Evolutionary conservation across 2,797 vertebrate species (phyloP).

Genomic region (Trematomus bernacchii): DNA sequence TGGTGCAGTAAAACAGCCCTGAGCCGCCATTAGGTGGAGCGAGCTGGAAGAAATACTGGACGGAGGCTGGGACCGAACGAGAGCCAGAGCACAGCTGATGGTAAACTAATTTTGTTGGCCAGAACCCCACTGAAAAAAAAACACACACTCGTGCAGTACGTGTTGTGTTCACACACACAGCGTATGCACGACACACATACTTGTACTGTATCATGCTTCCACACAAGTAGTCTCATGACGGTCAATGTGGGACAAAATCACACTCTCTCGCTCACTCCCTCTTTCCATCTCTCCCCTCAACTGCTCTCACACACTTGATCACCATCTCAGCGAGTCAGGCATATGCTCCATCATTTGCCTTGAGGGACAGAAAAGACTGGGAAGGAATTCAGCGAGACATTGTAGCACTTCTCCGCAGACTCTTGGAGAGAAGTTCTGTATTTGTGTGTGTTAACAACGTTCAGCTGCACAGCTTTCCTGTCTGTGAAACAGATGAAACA

Average conservation of each 20-base stretch:
- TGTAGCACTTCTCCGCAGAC: slow-evolving; percentile 42
- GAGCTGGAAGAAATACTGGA: slow-evolving; percentile 71
- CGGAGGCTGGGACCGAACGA: slow-evolving; percentile 46
- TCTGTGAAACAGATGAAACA: slow-evolving; percentile 30
- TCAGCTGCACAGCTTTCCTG: slow-evolving; percentile 32
- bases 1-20: slow-evolving; percentile 72
- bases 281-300: slow-evolving; percentile 48
- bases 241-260: slow-evolving; percentile 43
- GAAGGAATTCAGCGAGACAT: slow-evolving; percentile 64
- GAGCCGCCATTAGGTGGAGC: slow-evolving; percentile 70
- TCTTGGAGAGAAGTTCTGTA: slow-evolving; percentile 21
- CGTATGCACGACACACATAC: slow-evolving; percentile 4
- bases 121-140: background rate
- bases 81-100: slow-evolving; percentile 74
- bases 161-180: slow-evolving; percentile 40
- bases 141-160: slow-evolving; percentile 15
- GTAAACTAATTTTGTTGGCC: slow-evolving; percentile 79
- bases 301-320: slow-evolving; percentile 70
- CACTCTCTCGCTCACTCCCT: slow-evolving; percentile 23
- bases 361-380: slow-evolving; percentile 66
- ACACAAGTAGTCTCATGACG: slow-evolving; percentile 48
- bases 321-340: slow-evolving; percentile 55
- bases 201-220: slow-evolving; percentile 40
- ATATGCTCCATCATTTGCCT: slow-evolving; percentile 75
- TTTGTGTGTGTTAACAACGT: slow-evolving; percentile 18